Evolutionary conservation across 2,797 vertebrate species (phyloP), one percentile per base, ranked within the genome.

Genomic region (Poliocrania exsul): DNA sequence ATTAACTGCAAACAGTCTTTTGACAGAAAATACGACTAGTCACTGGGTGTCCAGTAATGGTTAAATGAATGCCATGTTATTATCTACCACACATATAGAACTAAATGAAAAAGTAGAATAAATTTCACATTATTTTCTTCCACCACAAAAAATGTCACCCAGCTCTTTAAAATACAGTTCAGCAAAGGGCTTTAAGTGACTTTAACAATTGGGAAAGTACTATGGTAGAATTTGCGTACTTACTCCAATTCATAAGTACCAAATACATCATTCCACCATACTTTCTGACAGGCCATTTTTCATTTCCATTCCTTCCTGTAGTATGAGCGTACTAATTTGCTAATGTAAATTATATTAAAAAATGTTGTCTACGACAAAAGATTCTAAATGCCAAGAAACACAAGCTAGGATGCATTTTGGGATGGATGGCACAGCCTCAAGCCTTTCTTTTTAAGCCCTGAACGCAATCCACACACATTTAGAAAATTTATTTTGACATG

Each of bases 11-110:
- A 98, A 98, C 98, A 98, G 98, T 98, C 98, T 98, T 99, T 98
- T 98, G 98, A 98, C 98, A 98, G 98, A 98, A 98, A 98, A 98
- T 97, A 98, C 98, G 91, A 98, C 97, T 97, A 98, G 98, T 98
- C 98, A 98, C 98, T 98, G 98, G 98, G 98, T 98, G 98, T 98
- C 98, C 98, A 97, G 98, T 98, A 98, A 98, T 98, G 98, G 98
- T 97, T 98, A 98, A 97, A 98, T 98, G 98, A 98, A 98, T 98
- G 98, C 98, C 97, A 96, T 98, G 97, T 98, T 98, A 98, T 98
- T 98, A 98, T 98, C 98, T 96, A 97, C 98, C 98, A 97, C 98
- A 99, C 97, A 98, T 98, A 98, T 97, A 98, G 98, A 98, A 98
- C 97, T 98, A 98, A 98, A 98, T 98, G 96, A 97, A 97, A 97